Base-by-base conservation (phyloP, 2,113 vertebrate species). In the Conger conger region DNA sequence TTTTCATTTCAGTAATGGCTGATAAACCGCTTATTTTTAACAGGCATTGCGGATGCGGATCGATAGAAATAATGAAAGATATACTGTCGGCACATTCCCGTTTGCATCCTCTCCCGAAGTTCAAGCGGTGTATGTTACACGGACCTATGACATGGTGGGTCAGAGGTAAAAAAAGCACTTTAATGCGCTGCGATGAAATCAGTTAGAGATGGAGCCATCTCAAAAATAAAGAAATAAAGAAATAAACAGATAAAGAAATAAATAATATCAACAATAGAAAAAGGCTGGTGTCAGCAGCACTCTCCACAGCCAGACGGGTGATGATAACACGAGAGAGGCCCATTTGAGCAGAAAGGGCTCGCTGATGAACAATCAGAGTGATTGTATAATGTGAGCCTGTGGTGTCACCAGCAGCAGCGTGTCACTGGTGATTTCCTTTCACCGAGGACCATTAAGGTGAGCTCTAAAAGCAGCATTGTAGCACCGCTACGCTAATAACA, bases 351-450 rank as follows among this genome's bases (percentile, higher is more conserved):
- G n/a, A 33, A 73, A 73, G 33, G 68, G n/a, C 68, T 13, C 57
- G 20, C 7, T 33, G 68, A 73, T 33, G 27, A 73, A 30, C 68
- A 13, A 73, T 73, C 27, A 27, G 33, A n/a, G n/a, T 33, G 68
- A 73, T 73, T 73, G 68, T 11, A 73, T 73, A 73, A 73, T 73
- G 68, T 30, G 30, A 73, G n/a, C 68, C 68, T 33, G n/a, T 73
- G 15, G 68, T 73, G 27, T 33, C 68, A 73, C 68, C 68, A 33
- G 27, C 27, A 73, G 30, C 68, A 6, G 23, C 5, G 13, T 33
- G 68, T 73, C 68, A 73, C 68, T 73, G 30, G 68, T 73, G 68
- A 73, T 73, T 73, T 73, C 68, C 33, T 11, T 73, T 73, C 68
- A 33, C 9, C 2, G 27, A 73, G 68, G n/a, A 73, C n/a, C 68